phyloP scores from a whole-genome alignment of 2,797 vertebrate genomes.

The Acanthopagrus latus region DNA sequence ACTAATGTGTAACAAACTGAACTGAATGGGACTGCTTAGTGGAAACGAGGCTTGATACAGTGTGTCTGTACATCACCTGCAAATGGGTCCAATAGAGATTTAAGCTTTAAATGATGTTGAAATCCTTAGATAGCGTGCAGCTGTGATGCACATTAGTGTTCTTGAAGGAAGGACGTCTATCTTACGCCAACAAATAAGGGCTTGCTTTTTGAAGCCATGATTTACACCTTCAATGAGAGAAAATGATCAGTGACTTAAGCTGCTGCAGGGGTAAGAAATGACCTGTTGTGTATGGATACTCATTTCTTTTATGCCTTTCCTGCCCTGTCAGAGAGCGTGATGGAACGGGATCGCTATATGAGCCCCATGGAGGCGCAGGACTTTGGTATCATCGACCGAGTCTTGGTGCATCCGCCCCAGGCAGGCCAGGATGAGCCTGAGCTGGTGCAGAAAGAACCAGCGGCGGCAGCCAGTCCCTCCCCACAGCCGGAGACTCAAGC shows the following conservation, averaged over 20 bases:
- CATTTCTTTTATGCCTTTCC: not conserved
- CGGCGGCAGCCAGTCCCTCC: slow-evolving; percentile 54
- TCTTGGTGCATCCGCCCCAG: slow-evolving; percentile 93
- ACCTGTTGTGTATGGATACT: not conserved
- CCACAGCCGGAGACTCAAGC: slow-evolving; percentile 53
- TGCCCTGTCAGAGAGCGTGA: slow-evolving; percentile 82
- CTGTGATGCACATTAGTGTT: not conserved
- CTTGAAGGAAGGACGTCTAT: not conserved
- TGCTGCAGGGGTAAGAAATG: not conserved
- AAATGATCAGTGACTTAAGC: not conserved
- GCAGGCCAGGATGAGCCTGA: slow-evolving; percentile 92
- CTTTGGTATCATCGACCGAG: slow-evolving; percentile 93
- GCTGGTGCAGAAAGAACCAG: slow-evolving; percentile 89
- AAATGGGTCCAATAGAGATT: not conserved
- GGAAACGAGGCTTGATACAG: too few relatives aligned
- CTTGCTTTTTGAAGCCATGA: too few relatives aligned
- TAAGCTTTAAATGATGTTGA: too few relatives aligned
- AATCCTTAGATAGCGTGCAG: too few relatives aligned
- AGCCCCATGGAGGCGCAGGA: slow-evolving; percentile 95
- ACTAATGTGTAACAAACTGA: too few relatives aligned
- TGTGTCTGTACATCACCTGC: too few relatives aligned
- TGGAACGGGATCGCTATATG: slow-evolving; percentile 97
- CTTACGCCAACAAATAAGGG: too few relatives aligned
- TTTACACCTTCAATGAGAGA: too few relatives aligned
- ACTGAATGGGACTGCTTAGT: too few relatives aligned